Percentiles rank a stretch among this genome's conserved stretches.
Conservation (phyloP, 2,797 vertebrate genomes). For the Graptemys geographica region DNA sequence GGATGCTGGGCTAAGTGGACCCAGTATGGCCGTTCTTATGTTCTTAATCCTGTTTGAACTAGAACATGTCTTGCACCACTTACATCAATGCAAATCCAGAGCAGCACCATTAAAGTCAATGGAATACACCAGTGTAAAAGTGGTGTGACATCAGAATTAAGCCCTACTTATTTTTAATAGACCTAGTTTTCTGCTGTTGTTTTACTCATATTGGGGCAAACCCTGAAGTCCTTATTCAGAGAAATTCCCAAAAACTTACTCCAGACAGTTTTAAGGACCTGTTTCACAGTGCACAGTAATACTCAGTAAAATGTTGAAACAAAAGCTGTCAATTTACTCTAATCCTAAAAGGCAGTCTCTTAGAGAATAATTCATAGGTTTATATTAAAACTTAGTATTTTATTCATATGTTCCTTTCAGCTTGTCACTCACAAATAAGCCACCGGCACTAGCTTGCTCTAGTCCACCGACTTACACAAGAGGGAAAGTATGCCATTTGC, state of each 20-base stretch:
- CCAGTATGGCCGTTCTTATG: no score
- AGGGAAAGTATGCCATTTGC: constrained; percentile 22
- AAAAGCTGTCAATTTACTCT: not conserved
- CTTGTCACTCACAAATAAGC: not conserved
- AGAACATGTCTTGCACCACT: not conserved
- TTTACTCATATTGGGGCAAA: not conserved
- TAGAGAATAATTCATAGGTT: not conserved
- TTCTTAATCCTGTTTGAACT: not conserved
- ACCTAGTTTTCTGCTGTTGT: not conserved
- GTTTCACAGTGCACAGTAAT: not conserved
- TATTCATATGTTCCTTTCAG: constrained; percentile 16
- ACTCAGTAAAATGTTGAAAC: not conserved
- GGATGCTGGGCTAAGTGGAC: no score
- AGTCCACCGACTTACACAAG: not conserved
- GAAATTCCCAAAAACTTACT: not conserved
- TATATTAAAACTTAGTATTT: not conserved
- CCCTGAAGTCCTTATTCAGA: not conserved
- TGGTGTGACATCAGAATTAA: constrained; percentile 42
- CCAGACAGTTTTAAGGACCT: not conserved
- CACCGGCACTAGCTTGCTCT: not conserved
- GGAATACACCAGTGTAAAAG: constrained; percentile 45
- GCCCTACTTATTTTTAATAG: constrained; percentile 9
- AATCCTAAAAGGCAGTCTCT: not conserved
- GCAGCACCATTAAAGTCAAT: constrained; percentile 17
- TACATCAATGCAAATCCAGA: constrained; percentile 37